Percentiles rank a stretch among this genome's conserved stretches.
phyloP scores from a whole-genome alignment of 1,140 invertebrate genomes.

The Achatina immaculata region DNA sequence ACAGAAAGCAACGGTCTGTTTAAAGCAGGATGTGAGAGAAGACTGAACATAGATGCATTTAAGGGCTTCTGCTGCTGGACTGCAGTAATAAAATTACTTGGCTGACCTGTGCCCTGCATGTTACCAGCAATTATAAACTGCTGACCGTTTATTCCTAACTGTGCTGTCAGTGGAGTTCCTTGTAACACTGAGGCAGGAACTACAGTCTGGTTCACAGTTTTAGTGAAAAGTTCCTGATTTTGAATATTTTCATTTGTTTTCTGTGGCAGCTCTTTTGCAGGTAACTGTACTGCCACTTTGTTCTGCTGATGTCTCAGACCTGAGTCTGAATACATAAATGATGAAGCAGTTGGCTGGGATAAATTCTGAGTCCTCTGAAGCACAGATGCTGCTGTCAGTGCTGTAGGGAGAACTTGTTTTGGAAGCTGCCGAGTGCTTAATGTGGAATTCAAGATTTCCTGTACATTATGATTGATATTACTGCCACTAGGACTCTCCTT shows the following conservation, averaged over 20 bases:
- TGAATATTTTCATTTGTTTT: neutral
- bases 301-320: neutral
- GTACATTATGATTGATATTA: too few species aligned
- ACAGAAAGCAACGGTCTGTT: neutral
- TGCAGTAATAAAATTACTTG: neutral
- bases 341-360: neutral
- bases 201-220: neutral
- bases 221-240: neutral
- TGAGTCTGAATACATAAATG: neutral
- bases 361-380: neutral
- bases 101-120: neutral
- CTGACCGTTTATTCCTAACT: neutral
- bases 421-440: too few species aligned
- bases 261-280: neutral
- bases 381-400: neutral
- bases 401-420: neutral
- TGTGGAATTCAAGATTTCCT: too few species aligned
- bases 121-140: neutral
- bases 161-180: neutral
- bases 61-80: neutral
- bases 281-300: neutral
- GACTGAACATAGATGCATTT: neutral
- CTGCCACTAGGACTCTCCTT: neutral
- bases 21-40: neutral
- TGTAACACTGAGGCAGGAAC: neutral